phyloP scores from a whole-genome alignment of 2,113 vertebrate genomes.

The Pachyramphus minor region DNA sequence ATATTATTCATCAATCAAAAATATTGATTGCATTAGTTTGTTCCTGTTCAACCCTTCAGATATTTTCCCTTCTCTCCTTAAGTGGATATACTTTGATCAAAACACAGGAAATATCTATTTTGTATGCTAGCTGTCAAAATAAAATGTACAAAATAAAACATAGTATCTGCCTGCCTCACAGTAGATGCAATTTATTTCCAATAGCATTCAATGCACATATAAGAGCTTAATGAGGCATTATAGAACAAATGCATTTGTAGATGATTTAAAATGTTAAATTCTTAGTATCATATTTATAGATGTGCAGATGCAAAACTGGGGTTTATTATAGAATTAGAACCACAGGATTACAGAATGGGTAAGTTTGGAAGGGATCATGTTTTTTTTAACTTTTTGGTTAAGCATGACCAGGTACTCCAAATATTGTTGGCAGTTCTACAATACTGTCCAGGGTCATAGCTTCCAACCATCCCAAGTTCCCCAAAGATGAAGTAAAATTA shows the following conservation, averaged over 20 bases:
- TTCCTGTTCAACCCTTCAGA: not conserved
- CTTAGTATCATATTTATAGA: not conserved
- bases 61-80: not conserved
- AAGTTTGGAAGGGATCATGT: not conserved
- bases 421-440: not conserved
- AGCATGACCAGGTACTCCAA: not conserved
- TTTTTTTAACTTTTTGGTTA: not conserved
- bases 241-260: not conserved
- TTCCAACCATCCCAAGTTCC: not conserved
- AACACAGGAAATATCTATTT: not conserved
- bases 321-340: not conserved
- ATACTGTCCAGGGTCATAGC: not conserved
- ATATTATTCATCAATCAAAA: constrained; percentile 31
- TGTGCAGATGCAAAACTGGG: not conserved
- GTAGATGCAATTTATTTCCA: not conserved
- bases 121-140: not conserved
- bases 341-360: not conserved
- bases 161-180: not conserved
- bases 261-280: not conserved
- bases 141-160: not conserved
- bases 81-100: not conserved
- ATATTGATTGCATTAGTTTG: constrained; percentile 24
- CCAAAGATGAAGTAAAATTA: not conserved
- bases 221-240: not conserved
- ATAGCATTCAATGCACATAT: not conserved